A percentile compares a stretch with the other conserved stretches of the same genome.
These are phyloP conservation scores for Choreutis nemorana DNA, from an alignment of 2,888 invertebrate species.

Conservation along the genomic window DNA sequence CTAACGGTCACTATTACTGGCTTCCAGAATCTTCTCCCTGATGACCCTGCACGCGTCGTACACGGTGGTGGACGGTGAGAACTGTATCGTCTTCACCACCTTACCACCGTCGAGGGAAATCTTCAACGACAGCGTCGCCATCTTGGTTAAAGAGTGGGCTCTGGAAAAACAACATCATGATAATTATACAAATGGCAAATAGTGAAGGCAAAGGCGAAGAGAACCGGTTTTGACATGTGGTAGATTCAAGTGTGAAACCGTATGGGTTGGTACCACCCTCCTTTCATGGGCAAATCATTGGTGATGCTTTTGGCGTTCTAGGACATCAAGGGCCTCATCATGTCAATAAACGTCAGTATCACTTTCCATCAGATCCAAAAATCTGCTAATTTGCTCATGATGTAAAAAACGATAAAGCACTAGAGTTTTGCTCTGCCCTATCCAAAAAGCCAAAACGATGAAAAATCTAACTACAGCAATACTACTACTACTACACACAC, in stretches of 20 bases:
- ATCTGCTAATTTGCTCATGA: too few relatives aligned
- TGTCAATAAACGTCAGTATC: too few relatives aligned
- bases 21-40: constrained; percentile 93
- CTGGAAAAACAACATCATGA: too few relatives aligned
- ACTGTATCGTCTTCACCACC: constrained; percentile 97
- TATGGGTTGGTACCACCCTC: too few relatives aligned
- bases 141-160: constrained; percentile 50
- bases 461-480: too few relatives aligned
- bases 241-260: too few relatives aligned
- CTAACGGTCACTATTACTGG: constrained; percentile 90
- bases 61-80: constrained; percentile 93
- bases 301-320: too few relatives aligned
- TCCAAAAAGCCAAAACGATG: not conserved
- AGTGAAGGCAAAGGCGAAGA: too few relatives aligned
- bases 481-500: constrained; percentile 17
- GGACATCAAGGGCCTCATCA: too few relatives aligned
- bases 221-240: too few relatives aligned
- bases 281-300: too few relatives aligned
- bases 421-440: not conserved
- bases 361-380: too few relatives aligned
- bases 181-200: constrained; percentile 10
- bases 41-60: constrained; percentile 97
- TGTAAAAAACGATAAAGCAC: not conserved
- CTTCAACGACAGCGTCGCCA: constrained; percentile 81
- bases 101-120: constrained; percentile 87